Evolutionary conservation across 2,113 vertebrate genomes (phyloP).

Genomic region (Plectropomus leopardus): DNA sequence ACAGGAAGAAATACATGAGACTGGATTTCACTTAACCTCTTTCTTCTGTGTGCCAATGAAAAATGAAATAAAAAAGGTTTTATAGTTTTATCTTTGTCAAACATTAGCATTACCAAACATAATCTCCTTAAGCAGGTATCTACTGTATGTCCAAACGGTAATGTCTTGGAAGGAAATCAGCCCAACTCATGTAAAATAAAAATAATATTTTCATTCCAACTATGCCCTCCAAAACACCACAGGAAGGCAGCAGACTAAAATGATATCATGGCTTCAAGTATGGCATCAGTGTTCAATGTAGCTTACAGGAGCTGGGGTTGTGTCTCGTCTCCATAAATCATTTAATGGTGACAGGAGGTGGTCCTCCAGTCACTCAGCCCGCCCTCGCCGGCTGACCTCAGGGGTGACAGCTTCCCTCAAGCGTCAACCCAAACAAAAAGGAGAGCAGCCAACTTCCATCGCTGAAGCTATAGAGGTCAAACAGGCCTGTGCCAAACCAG

Average conservation of each 20-base stretch:
- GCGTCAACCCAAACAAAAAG: slow-evolving; percentile 71
- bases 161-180: slow-evolving; percentile 56
- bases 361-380: slow-evolving; percentile 64
- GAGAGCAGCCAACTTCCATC: slow-evolving; percentile 56
- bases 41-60: slow-evolving; percentile 39
- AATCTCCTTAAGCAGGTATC: slow-evolving; percentile 52
- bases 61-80: slow-evolving; percentile 26
- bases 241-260: slow-evolving; percentile 19
- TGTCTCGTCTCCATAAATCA: slow-evolving; percentile 80
- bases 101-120: slow-evolving; percentile 59
- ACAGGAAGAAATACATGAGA: slow-evolving; percentile 72
- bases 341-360: slow-evolving; percentile 76
- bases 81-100: slow-evolving; percentile 49
- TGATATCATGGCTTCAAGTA: slow-evolving; percentile 45
- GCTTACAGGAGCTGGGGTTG: slow-evolving; percentile 74
- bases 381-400: slow-evolving; percentile 66
- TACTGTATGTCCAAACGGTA: slow-evolving; percentile 56
- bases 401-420: slow-evolving; percentile 65
- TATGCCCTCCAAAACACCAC: slow-evolving; percentile 36
- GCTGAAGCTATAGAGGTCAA: slow-evolving; percentile 50
- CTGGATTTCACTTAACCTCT: slow-evolving; percentile 65
- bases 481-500: slow-evolving; percentile 47
- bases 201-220: slow-evolving; percentile 58
- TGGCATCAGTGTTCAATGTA: slow-evolving; percentile 44
- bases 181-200: slow-evolving; percentile 37